Percentiles rank a stretch among this genome's conserved stretches.
Evolutionary conservation across 2,888 invertebrate species (phyloP).

Genomic region (Polietes domitor): DNA sequence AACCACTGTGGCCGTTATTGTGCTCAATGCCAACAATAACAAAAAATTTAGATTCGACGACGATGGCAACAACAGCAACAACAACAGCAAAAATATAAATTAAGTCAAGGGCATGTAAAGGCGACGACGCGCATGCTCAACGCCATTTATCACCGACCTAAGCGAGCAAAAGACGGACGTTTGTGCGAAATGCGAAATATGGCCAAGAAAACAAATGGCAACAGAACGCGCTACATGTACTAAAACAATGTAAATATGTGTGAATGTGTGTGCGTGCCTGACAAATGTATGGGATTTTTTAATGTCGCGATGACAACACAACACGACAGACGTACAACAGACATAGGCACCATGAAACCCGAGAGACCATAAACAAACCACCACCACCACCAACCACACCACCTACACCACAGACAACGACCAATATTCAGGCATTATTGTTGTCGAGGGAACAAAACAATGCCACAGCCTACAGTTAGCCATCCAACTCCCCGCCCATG

Average conservation of each 20-base stretch:
- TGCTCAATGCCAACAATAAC: conserved; percentile 26
- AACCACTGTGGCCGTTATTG: conserved; percentile 11
- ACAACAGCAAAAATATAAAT: conserved; percentile 43
- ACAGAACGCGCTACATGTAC: conserved; percentile 30
- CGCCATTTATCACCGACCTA: not conserved
- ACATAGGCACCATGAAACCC: too few species aligned
- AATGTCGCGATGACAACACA: not conserved
- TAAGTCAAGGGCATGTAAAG: conserved; percentile 64
- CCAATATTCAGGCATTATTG: not conserved
- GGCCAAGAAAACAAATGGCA: conserved; percentile 18
- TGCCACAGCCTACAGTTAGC: not conserved
- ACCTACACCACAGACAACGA: not conserved
- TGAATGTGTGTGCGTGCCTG: too few species aligned
- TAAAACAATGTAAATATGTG: conserved; percentile 12
- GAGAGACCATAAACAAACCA: too few species aligned
- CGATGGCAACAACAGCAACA: conserved; percentile 13
- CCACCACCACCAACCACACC: not conserved
- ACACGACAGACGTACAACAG: too few species aligned
- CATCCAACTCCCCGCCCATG: too few species aligned
- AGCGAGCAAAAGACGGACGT: not conserved
- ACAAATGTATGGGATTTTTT: conserved; percentile 58
- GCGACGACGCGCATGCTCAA: conserved; percentile 41
- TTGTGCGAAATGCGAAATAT: conserved; percentile 27
- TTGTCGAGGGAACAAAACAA: conserved; percentile 69
- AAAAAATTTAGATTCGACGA: not conserved